Evolutionary conservation across 2,888 invertebrate species (phyloP).

Genomic region (Sesia apiformis): DNA sequence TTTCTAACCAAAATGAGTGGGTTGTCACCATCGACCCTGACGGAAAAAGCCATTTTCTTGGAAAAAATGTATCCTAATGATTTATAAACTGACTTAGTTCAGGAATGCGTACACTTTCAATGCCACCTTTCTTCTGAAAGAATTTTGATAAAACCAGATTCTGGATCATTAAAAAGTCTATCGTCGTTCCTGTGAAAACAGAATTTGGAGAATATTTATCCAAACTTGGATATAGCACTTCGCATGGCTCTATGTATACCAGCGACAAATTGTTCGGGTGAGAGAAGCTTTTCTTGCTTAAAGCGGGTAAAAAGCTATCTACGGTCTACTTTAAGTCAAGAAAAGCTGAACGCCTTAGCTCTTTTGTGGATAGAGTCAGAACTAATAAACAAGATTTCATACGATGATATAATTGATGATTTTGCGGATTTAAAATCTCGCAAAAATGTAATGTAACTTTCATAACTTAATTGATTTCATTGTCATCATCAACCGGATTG

Average conservation of each 20-base stretch:
- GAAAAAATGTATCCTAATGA: conserved; percentile 5
- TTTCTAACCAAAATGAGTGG: conserved; percentile 14
- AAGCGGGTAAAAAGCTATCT: conserved; percentile 9
- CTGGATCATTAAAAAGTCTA: conserved; percentile 8
- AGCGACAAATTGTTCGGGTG: too few species aligned
- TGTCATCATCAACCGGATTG: conserved; percentile 1
- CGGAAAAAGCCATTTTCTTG: conserved; percentile 2
- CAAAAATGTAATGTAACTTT: conserved; percentile 10
- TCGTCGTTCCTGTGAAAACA: conserved; percentile 10
- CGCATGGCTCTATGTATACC: conserved; percentile 11
- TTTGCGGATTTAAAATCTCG: conserved; percentile 6
- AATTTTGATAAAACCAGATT: conserved; percentile 8
- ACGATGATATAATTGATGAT: conserved; percentile 14
- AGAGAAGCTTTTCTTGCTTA: conserved; percentile 11
- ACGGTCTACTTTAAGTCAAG: conserved; percentile 5
- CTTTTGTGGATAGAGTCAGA: conserved; percentile 14
- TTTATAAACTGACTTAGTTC: conserved; percentile 7
- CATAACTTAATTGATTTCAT: conserved; percentile 2
- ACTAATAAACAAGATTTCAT: conserved; percentile 15
- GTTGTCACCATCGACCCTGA: conserved; percentile 4
- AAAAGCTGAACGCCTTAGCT: conserved; percentile 6
- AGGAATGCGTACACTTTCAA: conserved; percentile 6
- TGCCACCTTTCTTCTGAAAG: conserved; percentile 3
- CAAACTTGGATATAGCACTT: conserved; percentile 11
- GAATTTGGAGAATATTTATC: conserved; percentile 11